Evolutionary conservation across 2,888 invertebrate species (phyloP), one percentile per base, ranked within the genome.

Genomic region (Dicranocentrus wangi): DNA sequence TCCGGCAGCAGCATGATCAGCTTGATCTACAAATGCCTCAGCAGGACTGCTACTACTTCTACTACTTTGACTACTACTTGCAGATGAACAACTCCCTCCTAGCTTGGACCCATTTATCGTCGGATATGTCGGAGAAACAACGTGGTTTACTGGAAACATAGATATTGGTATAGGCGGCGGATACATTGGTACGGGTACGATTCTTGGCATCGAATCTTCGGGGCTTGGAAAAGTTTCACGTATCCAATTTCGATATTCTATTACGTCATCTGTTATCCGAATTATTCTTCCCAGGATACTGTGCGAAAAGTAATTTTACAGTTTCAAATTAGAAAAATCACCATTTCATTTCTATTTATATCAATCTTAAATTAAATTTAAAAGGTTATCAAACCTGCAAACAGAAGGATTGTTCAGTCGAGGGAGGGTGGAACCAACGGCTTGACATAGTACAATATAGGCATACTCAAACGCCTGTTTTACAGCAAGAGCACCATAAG

Each of bases 401-500:
- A 89, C 88, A 86, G 88, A 89, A 25, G 90, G 88, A 87, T 93
- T 91, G 87, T 90, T 91, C 87, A 91, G 90, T 86, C 88, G 86
- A 84, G 88, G 88, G 87, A 89, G 47, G 72, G 58, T 88, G 73
- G 90, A 90, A 87, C 90, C 93, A 83, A 94, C 93, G 83, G 94
- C 94, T 89, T 93, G 93, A 87, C 93, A 92, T 87, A 97, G 91
- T 87, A 93, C 93, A 83, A 94, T 92, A 90, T 95, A 98, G 82
- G 99, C 99, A 91, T 96, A 96, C 90, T 97, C 97, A 90, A 99
- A 99, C 82, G 98, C 97, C 90, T 95, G 94, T 89, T 95, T 94
- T 19, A 95, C 94, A 88, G 94, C 94, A 87, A 98, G 90, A 84
- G 95, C 95, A 79, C 97, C 97, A 89, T 91, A 91, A 88, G 98